phyloP scores from a whole-genome alignment of 2,113 vertebrate genomes.

The Platichthys flesus region DNA sequence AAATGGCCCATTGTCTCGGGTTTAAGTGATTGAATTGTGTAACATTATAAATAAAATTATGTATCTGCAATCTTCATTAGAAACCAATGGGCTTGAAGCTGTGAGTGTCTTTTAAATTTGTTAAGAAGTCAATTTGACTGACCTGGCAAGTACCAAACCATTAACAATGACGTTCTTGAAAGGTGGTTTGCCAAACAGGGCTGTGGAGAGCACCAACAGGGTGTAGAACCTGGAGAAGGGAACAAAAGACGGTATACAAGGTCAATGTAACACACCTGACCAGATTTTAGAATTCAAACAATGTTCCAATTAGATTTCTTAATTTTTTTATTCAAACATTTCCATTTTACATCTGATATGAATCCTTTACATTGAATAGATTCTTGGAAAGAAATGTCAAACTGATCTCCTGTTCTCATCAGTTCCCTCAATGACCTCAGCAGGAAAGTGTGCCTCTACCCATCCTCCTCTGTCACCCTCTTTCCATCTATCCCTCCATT shows the following conservation, averaged over 20 bases:
- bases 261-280: background rate
- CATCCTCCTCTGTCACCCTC: slow-evolving; percentile 2
- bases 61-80: background rate
- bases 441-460: background rate
- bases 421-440: slow-evolving; percentile 12
- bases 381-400: background rate
- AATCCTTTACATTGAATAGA: background rate
- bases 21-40: too few species aligned
- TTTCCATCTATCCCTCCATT: slow-evolving; percentile 1
- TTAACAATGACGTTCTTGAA: slow-evolving; percentile 99
- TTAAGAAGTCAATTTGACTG: slow-evolving; percentile 28
- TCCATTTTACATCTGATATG: background rate
- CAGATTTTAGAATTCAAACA: background rate
- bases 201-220: slow-evolving; percentile 92
- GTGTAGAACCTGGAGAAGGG: slow-evolving; percentile 93
- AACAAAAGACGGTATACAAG: background rate
- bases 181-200: slow-evolving; percentile 94
- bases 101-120: background rate
- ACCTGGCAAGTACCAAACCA: slow-evolving; percentile 96
- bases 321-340: background rate
- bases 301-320: background rate
- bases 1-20: too few species aligned
- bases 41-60: too few species aligned
- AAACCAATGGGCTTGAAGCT: background rate
- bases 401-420: slow-evolving; percentile 4